Evolutionary conservation across 2,888 invertebrate genomes (phyloP).

Genomic region (Ferrisia virgata): DNA sequence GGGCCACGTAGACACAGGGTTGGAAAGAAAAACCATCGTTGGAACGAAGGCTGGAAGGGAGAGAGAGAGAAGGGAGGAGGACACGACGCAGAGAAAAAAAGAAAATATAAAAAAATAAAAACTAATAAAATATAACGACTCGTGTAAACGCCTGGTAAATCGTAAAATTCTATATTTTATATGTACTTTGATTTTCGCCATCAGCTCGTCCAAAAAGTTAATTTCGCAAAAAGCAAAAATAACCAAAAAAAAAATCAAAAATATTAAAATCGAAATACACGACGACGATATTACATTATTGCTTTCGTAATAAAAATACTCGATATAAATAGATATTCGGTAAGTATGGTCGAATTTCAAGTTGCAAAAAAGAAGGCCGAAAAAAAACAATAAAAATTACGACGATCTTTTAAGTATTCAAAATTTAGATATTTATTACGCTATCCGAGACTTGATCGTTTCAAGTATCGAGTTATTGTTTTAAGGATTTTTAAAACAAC

Average conservation of each 20-base stretch:
- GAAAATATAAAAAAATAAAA: not conserved
- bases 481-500: not conserved
- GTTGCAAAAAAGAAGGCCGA: not conserved
- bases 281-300: not conserved
- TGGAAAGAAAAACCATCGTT: not conserved
- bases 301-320: not conserved
- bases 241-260: not conserved
- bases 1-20: not conserved
- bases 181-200: conserved; percentile 14
- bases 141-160: conserved; percentile 27
- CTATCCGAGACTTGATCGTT: not conserved
- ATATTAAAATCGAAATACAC: not conserved
- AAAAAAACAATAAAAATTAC: not conserved
- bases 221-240: conserved; percentile 10
- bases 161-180: conserved; percentile 32
- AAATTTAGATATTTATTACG: conserved; percentile 13
- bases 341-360: not conserved
- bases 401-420: not conserved
- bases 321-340: not conserved
- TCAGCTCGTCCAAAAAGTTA: not conserved
- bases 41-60: not conserved
- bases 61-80: not conserved
- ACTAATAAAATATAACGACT: conserved; percentile 20
- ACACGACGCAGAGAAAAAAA: not conserved
- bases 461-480: not conserved